Base-by-base conservation (phyloP, 2,888 invertebrate species). In the Eledone cirrhosa region DNA sequence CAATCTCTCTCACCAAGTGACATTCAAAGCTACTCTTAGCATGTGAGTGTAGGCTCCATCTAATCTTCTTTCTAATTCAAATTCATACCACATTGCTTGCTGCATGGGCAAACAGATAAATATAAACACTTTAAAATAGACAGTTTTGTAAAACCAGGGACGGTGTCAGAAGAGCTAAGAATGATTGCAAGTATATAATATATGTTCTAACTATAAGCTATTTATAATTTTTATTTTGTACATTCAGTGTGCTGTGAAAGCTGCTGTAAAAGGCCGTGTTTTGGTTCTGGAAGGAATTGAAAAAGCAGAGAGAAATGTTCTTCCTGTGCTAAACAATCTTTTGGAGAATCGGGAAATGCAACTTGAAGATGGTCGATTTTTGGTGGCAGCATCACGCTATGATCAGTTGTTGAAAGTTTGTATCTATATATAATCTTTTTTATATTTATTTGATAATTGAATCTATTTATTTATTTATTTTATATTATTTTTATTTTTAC, bases 311-410 rank as follows among this genome's bases (percentile, higher is more conserved):
- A 93, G 98, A 77, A 99, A 99, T 92, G 98, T 99, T 67, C 92
- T 99, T 81, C 98, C 98, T 53, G 95, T 99, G 76, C 92, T 99
- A 65, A 99, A 99, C 91, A 99, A 99, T 92, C 92, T 99, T 78
- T 92, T 99, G 78, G 98, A 99, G 92, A 99, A 99, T 91, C 93
- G 98, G 79, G 99, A 99, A 92, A 98, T 99, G 98, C 97, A 98
- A 91, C 92, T 99, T 81, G 98, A 99, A 92, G 98, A 98, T 92
- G 99, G 99, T 0, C 92, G 97, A 85, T 96, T 98, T 90, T 92
- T 99, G 63, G 95, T 99, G 89, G 95, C 97, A 0, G 94, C 97
- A 14, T 92, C 93, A 5, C 93, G 97, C 92, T 99, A 96, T 89
- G 98, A 99, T 89, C 95, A 95, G 90, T 92, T 99, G 24, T 91